Base-by-base conservation (phyloP, 2,113 vertebrate species). In the Falcunculus frontatus region DNA sequence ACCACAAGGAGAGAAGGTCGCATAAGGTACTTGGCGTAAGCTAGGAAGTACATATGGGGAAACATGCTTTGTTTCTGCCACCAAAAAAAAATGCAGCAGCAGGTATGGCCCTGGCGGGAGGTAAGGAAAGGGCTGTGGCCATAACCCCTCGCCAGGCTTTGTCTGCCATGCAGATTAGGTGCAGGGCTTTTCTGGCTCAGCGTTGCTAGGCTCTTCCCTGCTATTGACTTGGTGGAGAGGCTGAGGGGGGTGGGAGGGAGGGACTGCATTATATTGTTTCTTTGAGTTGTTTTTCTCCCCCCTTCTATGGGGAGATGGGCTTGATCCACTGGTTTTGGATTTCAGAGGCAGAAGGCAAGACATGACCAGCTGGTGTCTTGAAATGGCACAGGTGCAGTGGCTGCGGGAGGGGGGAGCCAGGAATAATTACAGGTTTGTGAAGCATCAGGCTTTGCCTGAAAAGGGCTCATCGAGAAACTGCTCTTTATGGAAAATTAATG, bases 391-490 rank as follows among this genome's bases (percentile, higher is more conserved):
- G 98, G 98, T 98, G 98, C 98, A 98, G 97, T 97, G 98, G 96
- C 98, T 96, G 97, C 96, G 83, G 98, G 98, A 98, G 97, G 97
- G 96, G 97, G 97, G 97, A 98, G 95, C 95, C 96, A 96, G 94
- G 97, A 97, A 98, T 98, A 98, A 98, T 98, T 98, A 98, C 97
- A 98, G 98, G 98, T 98, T 98, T 98, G 96, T 95, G 97, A 97
- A 97, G 98, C 98, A 94, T 97, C 97, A 97, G 97, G 96, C 97
- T 97, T 96, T 97, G 97, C 97, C 97, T 98, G 97, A 98, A 98
- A 97, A 96, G 97, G 90, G 55, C 97, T 98, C 93, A 75, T 97
- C 84, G 94, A 97, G 97, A 98, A 97, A 98, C 94, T 94, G 97
- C 97, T 98, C 97, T 98, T 98, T 98, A 98, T 98, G 98, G 98